Base-by-base conservation (phyloP, 2,797 vertebrate genomes). In the Amblyraja radiata region DNA sequence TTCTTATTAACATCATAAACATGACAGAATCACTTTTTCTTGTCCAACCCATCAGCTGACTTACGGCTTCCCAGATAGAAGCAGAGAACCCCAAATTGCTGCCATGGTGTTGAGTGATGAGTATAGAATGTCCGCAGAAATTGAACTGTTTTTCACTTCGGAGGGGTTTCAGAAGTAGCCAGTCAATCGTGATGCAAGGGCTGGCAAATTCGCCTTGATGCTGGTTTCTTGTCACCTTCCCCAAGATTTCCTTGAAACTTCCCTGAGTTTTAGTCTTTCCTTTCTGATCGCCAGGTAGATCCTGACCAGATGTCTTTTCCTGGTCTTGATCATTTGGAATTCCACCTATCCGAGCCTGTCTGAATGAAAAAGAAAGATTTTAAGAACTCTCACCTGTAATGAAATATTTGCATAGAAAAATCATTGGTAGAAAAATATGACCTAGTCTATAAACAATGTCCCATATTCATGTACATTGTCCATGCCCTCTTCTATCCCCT, bases 41-140 rank as follows among this genome's bases (percentile, higher is more conserved):
- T 36, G 61, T 63, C 61, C 6, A 88, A 36, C 6, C 84, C 32
- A 65, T 68, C 16, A 84, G 7, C 16, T 88, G 90, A 91, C 90
- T 91, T 91, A 91, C 90, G 73, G 90, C 21, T 46, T 91, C 68
- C 90, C 90, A 91, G 36, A 91, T 28, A 74, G 68, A 25, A 54
- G 90, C 68, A 14, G 90, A 74, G 71, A 46, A 91, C 23, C 39
- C 90, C 65, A 91, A n/a, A n/a, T 91, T 16, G 39, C 6, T 23
- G 10, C 68, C 90, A 25, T 46, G 46, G 1, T 25, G 23, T 74
- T 68, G 90, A 74, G 21, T 5, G 25, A 91, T 91, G 65, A 74
- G 73, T n/a, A 91, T 0, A 25, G 10, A 6, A 39, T 91, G 36
- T 91, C 90, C 90, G 2, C 90, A 91, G 90, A 91, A 88, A 36